Evolutionary conservation across 2,113 vertebrate genomes (phyloP).

Genomic region (Microtus richardsoni): DNA sequence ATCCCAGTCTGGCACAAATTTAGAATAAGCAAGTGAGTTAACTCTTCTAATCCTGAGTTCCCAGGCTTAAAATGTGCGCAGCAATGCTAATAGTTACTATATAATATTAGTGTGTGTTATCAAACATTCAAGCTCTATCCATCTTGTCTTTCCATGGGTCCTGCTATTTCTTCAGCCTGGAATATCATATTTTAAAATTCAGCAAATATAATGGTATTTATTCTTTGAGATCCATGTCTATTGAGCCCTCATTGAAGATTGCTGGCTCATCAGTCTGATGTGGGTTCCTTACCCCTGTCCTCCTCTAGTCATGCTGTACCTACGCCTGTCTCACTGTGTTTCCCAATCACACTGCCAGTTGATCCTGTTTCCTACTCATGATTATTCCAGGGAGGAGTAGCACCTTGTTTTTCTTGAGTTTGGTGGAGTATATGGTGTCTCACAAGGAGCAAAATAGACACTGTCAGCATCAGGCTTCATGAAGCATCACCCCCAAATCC

Average conservation of each 20-base stretch:
- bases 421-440: conserved; percentile 39
- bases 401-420: neutral
- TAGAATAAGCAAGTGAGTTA: neutral
- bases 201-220: neutral
- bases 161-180: neutral
- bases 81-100: neutral
- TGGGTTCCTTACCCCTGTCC: neutral
- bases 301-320: neutral
- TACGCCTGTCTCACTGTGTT: neutral
- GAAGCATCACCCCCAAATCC: neutral
- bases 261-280: neutral
- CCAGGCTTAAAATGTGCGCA: neutral
- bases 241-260: neutral
- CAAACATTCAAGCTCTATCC: neutral
- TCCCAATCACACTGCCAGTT: neutral
- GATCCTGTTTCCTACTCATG: neutral
- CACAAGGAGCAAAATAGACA: neutral
- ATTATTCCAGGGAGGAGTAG: neutral
- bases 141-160: neutral
- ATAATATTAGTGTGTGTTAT: neutral
- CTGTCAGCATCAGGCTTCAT: neutral
- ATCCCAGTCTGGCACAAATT: neutral
- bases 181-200: neutral
- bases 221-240: neutral
- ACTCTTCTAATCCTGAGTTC: neutral